phyloP scores from a whole-genome alignment of 2,113 vertebrate species.

The Cettia cetti region DNA sequence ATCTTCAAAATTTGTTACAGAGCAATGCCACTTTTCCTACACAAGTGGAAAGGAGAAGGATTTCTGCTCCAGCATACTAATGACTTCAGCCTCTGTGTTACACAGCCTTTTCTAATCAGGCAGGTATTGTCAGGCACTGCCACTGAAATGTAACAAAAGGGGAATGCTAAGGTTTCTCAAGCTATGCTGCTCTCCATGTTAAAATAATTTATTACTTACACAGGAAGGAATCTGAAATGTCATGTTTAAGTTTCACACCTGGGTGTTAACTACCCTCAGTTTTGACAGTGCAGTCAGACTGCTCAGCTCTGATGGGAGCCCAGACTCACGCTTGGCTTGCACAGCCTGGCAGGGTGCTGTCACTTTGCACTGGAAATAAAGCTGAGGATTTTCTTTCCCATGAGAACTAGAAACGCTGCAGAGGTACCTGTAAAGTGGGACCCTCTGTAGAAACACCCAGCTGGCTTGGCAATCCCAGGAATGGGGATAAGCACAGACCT shows the following conservation, averaged over 20 bases:
- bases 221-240: not conserved
- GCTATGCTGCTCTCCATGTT: not conserved
- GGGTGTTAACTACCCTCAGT: not conserved
- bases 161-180: not conserved
- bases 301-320: not conserved
- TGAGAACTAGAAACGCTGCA: not conserved
- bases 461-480: not conserved
- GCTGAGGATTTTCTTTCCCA: not conserved
- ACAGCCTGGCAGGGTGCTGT: not conserved
- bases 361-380: not conserved
- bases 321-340: not conserved
- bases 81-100: not conserved
- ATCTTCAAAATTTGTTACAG: not conserved
- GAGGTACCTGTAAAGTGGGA: not conserved
- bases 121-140: not conserved
- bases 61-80: not conserved
- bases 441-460: not conserved
- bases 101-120: not conserved
- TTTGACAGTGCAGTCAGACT: not conserved
- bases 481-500: not conserved
- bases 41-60: not conserved
- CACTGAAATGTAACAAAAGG: not conserved
- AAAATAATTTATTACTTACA: not conserved
- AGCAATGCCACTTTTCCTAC: not conserved
- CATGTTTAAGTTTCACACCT: conserved; percentile 14